These are phyloP conservation scores for Cynopterus brachyotis DNA, from an alignment of 2,113 vertebrate genomes.

Conservation along the genomic window DNA sequence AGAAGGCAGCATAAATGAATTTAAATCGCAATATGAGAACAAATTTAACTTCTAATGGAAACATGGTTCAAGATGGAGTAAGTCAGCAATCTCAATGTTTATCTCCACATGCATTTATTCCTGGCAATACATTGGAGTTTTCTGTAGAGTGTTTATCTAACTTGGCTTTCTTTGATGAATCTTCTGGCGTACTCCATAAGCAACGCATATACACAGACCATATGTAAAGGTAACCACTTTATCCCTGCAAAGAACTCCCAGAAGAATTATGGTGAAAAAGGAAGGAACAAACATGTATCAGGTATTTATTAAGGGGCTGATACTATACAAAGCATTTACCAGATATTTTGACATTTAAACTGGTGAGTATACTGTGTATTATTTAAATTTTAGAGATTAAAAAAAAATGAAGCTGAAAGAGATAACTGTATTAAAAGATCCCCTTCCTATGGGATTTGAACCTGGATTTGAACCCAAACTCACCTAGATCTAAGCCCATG, in stretches of 20 bases:
- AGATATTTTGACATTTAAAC: not conserved
- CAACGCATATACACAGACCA: slow-evolving; percentile 52
- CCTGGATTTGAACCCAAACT: not conserved
- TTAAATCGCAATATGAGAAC: slow-evolving; percentile 61
- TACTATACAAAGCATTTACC: not conserved
- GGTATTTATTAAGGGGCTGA: not conserved
- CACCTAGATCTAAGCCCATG: not conserved
- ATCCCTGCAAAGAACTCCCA: not conserved
- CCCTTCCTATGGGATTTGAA: not conserved
- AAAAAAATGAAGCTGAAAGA: not conserved
- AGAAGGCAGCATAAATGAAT: slow-evolving; percentile 44
- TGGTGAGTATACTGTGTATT: not conserved
- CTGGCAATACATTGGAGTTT: slow-evolving; percentile 45
- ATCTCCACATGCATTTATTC: slow-evolving; percentile 55
- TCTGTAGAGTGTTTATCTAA: slow-evolving; percentile 7
- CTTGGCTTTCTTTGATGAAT: slow-evolving; percentile 63
- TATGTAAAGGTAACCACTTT: not conserved
- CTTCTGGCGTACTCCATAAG: slow-evolving; percentile 39
- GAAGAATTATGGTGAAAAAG: not conserved
- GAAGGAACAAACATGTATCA: not conserved
- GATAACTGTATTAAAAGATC: not conserved
- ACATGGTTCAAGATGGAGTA: slow-evolving; percentile 49
- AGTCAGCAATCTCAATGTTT: slow-evolving; percentile 55
- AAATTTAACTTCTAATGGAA: slow-evolving; percentile 66
- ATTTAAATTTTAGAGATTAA: not conserved